phyloP scores from a whole-genome alignment of 2,888 invertebrate species.

The Cordilura impudica region DNA sequence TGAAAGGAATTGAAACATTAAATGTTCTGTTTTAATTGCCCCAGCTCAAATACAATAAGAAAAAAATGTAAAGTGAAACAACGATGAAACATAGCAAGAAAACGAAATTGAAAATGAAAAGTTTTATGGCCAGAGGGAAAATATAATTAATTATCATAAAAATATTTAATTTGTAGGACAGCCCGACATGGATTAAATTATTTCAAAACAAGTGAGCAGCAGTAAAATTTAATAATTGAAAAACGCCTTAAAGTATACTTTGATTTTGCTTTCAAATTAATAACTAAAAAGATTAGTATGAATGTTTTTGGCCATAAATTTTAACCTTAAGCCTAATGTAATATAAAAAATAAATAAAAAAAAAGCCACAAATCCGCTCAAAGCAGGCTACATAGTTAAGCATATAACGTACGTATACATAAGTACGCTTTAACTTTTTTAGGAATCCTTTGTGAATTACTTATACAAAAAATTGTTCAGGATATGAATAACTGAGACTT shows the following conservation, averaged over 20 bases:
- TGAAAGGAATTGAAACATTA: conserved; percentile 37
- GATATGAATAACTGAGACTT: too few species aligned
- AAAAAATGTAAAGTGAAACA: not conserved
- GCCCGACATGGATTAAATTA: conserved; percentile 11
- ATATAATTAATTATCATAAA: conserved; percentile 26
- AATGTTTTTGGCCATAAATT: not conserved
- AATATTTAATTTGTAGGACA: not conserved
- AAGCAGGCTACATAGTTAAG: not conserved
- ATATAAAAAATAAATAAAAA: not conserved
- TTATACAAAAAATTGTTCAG: too few species aligned
- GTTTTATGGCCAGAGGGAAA: conserved; percentile 15
- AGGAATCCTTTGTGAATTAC: too few species aligned
- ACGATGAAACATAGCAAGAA: not conserved
- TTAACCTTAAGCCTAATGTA: too few species aligned
- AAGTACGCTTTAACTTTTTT: too few species aligned
- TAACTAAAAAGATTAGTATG: not conserved
- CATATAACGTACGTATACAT: too few species aligned
- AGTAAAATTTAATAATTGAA: not conserved
- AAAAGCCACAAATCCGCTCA: not conserved
- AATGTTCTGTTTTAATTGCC: conserved; percentile 28
- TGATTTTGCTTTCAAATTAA: not conserved
- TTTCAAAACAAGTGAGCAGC: not conserved
- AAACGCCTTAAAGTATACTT: conserved; percentile 6
- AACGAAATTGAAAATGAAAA: conserved; percentile 5
- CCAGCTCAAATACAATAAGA: not conserved